Evolutionary conservation across 2,888 invertebrate species (phyloP), one percentile per base, ranked within the genome.

Genomic region (Hipparchia semele): DNA sequence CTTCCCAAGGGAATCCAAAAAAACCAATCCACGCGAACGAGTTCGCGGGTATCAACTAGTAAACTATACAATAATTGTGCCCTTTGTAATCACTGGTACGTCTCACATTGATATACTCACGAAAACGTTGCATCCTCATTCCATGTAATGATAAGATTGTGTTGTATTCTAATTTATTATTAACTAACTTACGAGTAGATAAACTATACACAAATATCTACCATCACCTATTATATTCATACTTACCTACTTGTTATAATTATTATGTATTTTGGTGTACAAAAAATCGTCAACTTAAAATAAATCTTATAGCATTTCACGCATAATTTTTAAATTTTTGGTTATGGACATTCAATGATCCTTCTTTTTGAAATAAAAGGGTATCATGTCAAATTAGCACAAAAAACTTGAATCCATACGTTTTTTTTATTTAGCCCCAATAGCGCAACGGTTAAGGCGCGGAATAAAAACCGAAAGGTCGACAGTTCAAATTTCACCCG

Each of bases 51-150:
- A 23, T 23, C 23, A 23, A 23, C 23, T 23, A 23, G 64, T 71
- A 10, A 71, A 62, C 39, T 13, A 49, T 13, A 8, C n/a, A n/a
- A 12, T 33, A 8, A n/a, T 51, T 68, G 13, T 79, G 78, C 79
- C 79, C 79, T 77, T 76, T 78, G 75, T 75, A 78, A 79, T 79
- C 78, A 73, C 68, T 54, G 64, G 66, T 73, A 68, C 51, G 75
- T 73, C 73, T 72, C 60, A 46, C 64, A 72, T 39, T 74, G 72
- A 73, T 77, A 67, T 59, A 65, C 71, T 69, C 68, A 71, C 67
- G 13, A 71, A 73, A 70, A 53, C 45, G 13, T 61, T 68, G 71
- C 74, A 77, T 78, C 78, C 78, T 78, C 66, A 70, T 78, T 72
- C 68, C 66, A 71, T 68, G 33, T 51, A 49, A 8, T 53, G 73